phyloP scores from a whole-genome alignment of 2,797 vertebrate species.

The Gastrophryne carolinensis region DNA sequence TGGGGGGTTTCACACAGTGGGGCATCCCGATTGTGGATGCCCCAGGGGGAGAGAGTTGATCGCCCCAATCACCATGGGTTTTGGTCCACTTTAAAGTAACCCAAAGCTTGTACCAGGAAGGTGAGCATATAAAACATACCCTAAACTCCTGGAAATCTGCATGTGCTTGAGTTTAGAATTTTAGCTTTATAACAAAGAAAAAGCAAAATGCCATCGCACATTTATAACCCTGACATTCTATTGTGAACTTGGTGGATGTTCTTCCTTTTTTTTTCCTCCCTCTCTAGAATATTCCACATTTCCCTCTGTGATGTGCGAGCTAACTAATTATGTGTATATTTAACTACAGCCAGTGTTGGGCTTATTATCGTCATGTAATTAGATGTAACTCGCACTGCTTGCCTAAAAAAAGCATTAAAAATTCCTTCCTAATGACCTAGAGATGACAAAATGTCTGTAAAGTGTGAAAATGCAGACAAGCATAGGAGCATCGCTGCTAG shows the following conservation, averaged over 20 bases:
- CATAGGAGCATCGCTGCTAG: conserved; percentile 73
- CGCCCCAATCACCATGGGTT: no score
- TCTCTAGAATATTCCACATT: conserved; percentile 67
- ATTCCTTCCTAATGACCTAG: conserved; percentile 93
- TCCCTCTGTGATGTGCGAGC: conserved; percentile 83
- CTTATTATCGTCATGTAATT: conserved; percentile 99
- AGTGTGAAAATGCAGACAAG: conserved; percentile 86
- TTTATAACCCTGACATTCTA: conserved; percentile 28
- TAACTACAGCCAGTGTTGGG: conserved; percentile 85
- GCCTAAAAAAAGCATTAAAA: conserved; percentile 94
- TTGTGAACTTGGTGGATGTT: conserved; percentile 67
- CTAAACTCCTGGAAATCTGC: no score
- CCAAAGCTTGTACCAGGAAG: no score
- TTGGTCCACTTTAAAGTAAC: no score
- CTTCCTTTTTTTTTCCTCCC: conserved; percentile 51
- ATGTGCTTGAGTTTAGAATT: no score
- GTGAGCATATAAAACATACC: no score
- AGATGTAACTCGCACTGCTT: conserved; percentile 93
- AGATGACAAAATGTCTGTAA: conserved; percentile 97
- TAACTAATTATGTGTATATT: conserved; percentile 99
- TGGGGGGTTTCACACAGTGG: no score
- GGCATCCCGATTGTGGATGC: no score
- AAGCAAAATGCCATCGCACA: no score
- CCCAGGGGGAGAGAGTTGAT: no score
- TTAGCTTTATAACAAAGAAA: no score